Base-by-base conservation (phyloP, 2,113 vertebrate species). In the Tautogolabrus adspersus region DNA sequence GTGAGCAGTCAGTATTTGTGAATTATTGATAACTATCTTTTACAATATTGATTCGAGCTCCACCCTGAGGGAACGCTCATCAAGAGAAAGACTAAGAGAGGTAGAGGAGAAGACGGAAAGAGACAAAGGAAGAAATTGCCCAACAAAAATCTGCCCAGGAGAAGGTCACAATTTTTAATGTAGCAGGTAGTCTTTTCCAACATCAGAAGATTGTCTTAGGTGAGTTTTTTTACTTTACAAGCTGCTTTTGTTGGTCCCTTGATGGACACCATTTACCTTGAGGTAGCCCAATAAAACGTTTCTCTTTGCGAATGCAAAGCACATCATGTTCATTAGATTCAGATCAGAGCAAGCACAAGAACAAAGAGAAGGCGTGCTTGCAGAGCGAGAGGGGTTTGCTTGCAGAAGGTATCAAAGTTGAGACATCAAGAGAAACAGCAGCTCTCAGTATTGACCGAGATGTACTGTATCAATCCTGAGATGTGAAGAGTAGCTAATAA, bases 11-110 rank as follows among this genome's bases (percentile, higher is more conserved):
- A 63, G 79, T 74, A 30, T 66, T 63, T 54, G 66, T 91, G 84
- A 89, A 92, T 90, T 88, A 90, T 87, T 89, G 73, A 91, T 87
- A 55, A 76, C 77, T 10, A 77, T 86, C 82, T 78, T 86, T 88
- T 84, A 68, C 72, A 69, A 75, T 86, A 87, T 82, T 87, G 72
- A 90, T 83, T 65, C 75, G 65, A 81, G 67, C 16, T 51, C 61
- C 66, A 77, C 73, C 78, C 65, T 30, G 46, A 75, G 64, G 64
- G 62, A 84, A 15, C 59, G 65, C 72, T 22, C 18, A 40, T 75
- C 58, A 37, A 73, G 61, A n/a, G n/a, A 57, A 46, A 66, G 26
- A 42, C 46, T 34, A 21, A 5, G 10, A 60, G 22, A 23, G 26
- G 26, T 21, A 23, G 40, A 62, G 26, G 4, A 13, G 40, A 10